phyloP scores from a whole-genome alignment of 2,797 vertebrate species.

The Philypnodon macrostomus region DNA sequence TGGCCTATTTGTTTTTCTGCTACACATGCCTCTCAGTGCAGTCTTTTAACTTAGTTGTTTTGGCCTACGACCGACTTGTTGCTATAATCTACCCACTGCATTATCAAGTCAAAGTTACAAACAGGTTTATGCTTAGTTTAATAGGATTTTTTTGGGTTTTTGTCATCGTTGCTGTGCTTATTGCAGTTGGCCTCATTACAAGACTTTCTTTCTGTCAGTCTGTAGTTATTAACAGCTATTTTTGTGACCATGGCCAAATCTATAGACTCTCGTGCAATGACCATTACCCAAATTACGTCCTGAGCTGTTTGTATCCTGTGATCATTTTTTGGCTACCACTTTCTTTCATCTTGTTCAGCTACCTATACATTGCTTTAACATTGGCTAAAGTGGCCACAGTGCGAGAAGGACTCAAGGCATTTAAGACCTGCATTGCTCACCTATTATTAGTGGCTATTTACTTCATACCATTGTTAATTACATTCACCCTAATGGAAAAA shows the following conservation, averaged over 20 bases:
- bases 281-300: constrained; percentile 22
- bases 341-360: constrained; percentile 56
- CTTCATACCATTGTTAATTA: constrained; percentile 62
- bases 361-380: constrained; percentile 46
- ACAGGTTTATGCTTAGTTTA: background rate
- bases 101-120: constrained; percentile 32
- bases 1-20: constrained; percentile 47
- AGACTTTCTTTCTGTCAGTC: constrained; percentile 60
- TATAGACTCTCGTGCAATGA: constrained; percentile 60
- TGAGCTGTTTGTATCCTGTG: constrained; percentile 21
- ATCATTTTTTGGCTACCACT: constrained; percentile 57
- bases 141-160: constrained; percentile 20
- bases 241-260: constrained; percentile 66
- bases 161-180: background rate
- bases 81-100: constrained; percentile 63
- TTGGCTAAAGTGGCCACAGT: constrained; percentile 55
- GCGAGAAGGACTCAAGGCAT: constrained; percentile 49
- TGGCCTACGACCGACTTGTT: constrained; percentile 61
- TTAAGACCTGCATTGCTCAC: constrained; percentile 66
- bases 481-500: constrained; percentile 36
- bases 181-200: constrained; percentile 42
- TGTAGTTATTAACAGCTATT: constrained; percentile 57
- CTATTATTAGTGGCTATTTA: constrained; percentile 61
- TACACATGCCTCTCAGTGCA: constrained; percentile 47
- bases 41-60: constrained; percentile 49